A percentile compares a stretch with the other conserved stretches of the same genome.
Evolutionary conservation across 1,140 invertebrate genomes (phyloP).

Genomic region (Trialeurodes vaporariorum): DNA sequence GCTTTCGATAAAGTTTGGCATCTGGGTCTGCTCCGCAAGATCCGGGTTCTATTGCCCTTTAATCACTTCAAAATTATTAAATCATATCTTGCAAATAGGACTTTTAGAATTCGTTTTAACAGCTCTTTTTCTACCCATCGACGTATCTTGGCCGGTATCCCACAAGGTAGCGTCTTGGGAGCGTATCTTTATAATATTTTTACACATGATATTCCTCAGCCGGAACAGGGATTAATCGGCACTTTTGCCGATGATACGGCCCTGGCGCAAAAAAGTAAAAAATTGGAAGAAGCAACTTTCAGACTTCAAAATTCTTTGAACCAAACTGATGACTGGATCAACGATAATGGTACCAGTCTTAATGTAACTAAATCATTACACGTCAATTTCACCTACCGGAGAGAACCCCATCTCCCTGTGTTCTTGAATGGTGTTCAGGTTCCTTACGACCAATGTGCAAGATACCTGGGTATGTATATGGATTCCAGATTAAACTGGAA

Average conservation of each 20-base stretch:
- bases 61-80: background rate
- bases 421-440: background rate
- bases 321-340: background rate
- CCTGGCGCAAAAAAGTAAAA: background rate
- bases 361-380: background rate
- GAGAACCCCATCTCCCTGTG: background rate
- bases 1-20: conserved; percentile 35
- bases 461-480: conserved; percentile 8
- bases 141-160: background rate
- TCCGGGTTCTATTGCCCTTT: background rate
- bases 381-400: background rate
- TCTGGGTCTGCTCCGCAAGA: conserved; percentile 29
- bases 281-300: background rate
- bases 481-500: conserved; percentile 6
- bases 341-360: background rate
- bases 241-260: background rate
- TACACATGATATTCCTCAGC: background rate
- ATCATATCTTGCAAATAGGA: background rate
- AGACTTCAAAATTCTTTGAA: background rate
- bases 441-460: background rate
- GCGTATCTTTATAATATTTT: background rate
- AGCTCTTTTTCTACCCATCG: background rate
- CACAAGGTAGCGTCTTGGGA: background rate
- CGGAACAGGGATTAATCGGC: background rate
- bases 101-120: background rate